Base-by-base conservation (phyloP, 2,797 vertebrate species). In the Ispidina lecontei region DNA sequence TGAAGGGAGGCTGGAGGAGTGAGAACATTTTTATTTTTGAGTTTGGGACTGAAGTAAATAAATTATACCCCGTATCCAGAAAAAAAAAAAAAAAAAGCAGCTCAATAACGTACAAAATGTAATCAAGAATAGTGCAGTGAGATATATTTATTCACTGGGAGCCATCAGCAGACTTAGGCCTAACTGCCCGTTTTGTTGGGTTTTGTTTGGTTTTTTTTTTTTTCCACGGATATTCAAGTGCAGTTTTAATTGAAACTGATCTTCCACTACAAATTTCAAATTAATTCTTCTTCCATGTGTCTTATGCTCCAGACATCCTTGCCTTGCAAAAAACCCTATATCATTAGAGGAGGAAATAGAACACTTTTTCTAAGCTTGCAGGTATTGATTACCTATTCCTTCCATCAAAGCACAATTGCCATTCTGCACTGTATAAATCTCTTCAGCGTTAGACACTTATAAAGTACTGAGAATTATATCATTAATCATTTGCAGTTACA, bases 211-310 rank as follows among this genome's bases (percentile, higher is more conserved):
- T 6, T 37, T 37, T 37, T 14, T 37, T 37, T 90, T 39, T 37
- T 39, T 14, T 39, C 89, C 58, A 85, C 69, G 81, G 86, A 97
- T 78, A 72, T 93, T 96, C 93, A 98, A 98, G 97, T 97, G 97
- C 93, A 97, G 96, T 97, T 98, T 97, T 98, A 99, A 99, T 98
- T 99, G 98, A 99, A 99, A 98, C 98, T 98, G 98, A 99, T 98
- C 98, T 98, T 98, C 97, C 97, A 98, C 97, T 98, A 96, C 97
- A 97, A 97, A 95, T 97, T 98, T 98, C 98, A 98, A 98, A 99
- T 99, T 98, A 99, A 99, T 99, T 98, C 95, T 96, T 98, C 97
- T 98, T 97, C 96, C 96, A 98, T 98, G 98, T 97, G 98, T 97
- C 98, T 98, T 97, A 96, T 97, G 98, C 97, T 98, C 96, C 95